These are phyloP conservation scores for Brachystomella parvula DNA, from an alignment of 1,140 invertebrate species.

Conservation along the genomic window DNA sequence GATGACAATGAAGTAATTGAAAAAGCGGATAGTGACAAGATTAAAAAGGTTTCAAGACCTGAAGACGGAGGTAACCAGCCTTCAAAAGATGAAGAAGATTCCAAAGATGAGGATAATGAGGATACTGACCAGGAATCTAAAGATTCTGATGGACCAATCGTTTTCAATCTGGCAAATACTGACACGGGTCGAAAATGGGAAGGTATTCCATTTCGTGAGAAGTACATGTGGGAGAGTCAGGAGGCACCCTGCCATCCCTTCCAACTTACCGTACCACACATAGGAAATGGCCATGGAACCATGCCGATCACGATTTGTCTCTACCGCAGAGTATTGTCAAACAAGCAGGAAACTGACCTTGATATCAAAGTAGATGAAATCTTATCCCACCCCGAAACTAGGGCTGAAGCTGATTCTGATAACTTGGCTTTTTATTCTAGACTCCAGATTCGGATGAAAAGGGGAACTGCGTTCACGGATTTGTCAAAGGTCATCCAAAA, in stretches of 20 bases:
- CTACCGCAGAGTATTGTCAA: slow-evolving; percentile 21
- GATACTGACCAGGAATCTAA: not conserved
- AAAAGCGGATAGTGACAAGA: not conserved
- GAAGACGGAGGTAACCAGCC: no score
- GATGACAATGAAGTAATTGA: not conserved
- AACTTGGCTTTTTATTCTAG: no score
- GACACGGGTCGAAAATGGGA: slow-evolving; percentile 21
- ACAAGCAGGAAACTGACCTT: no score
- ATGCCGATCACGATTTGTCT: slow-evolving; percentile 27
- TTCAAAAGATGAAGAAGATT: no score
- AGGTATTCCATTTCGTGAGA: slow-evolving; percentile 28
- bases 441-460: not conserved
- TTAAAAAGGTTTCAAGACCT: not conserved
- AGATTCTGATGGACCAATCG: slow-evolving; percentile 2
- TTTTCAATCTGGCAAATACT: slow-evolving; percentile 29
- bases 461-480: slow-evolving; percentile 6
- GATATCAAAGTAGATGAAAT: no score
- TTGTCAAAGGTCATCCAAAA: not conserved
- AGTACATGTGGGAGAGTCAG: slow-evolving; percentile 19
- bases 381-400: no score
- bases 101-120: not conserved
- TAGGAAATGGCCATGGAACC: not conserved
- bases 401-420: no score
- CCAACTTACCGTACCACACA: slow-evolving; percentile 26
- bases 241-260: slow-evolving; percentile 24